Conservation (phyloP, 1,140 invertebrate genomes). For the Polypedilum vanderplanki region DNA sequence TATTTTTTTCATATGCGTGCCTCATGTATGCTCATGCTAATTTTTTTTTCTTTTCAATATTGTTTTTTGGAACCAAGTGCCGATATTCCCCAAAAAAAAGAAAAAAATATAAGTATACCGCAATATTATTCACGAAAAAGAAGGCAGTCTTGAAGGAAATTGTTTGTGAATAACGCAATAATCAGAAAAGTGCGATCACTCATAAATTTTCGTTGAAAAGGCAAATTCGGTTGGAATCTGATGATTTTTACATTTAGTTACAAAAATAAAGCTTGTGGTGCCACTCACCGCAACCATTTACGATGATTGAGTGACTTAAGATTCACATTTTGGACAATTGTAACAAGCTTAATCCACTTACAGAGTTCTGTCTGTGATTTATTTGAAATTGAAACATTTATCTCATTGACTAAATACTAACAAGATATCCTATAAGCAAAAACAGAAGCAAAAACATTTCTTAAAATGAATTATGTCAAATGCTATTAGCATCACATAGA, state of each 20-base stretch:
- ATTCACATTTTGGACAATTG: too few species aligned
- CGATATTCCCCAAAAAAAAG: slow-evolving; percentile 20
- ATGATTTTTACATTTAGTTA: background rate
- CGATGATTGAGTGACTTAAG: too few species aligned
- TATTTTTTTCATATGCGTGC: slow-evolving; percentile 7
- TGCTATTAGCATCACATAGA: slow-evolving; percentile 3
- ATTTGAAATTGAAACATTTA: too few species aligned
- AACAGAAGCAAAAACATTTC: background rate
- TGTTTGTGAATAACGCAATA: slow-evolving; percentile 12
- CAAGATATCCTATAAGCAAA: too few species aligned
- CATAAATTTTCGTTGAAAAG: slow-evolving; percentile 13
- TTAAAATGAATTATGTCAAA: slow-evolving; percentile 16
- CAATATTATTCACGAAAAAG: background rate
- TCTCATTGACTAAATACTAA: too few species aligned
- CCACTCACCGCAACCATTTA: too few species aligned
- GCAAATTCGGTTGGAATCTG: background rate
- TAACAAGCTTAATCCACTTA: too few species aligned
- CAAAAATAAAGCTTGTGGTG: background rate
- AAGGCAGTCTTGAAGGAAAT: background rate
- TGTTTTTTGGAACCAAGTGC: background rate
- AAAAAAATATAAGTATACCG: background rate
- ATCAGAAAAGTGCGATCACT: slow-evolving; percentile 1
- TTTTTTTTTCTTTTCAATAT: background rate
- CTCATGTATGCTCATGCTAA: background rate
- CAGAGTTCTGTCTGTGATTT: too few species aligned